Conservation (phyloP, 2,888 invertebrate genomes). For the Acronicta aceris region DNA sequence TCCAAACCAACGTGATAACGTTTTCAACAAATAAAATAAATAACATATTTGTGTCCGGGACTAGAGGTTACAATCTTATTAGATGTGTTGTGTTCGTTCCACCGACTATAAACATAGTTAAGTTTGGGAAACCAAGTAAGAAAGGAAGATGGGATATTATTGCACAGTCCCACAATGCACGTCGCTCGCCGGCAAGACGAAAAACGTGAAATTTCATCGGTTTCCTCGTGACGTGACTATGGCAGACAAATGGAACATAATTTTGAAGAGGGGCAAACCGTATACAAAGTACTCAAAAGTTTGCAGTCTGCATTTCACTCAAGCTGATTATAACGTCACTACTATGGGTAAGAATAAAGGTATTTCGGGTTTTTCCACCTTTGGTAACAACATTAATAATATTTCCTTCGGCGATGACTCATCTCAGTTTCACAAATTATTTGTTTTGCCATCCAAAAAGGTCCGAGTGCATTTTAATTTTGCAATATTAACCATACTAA, state of each 20-base stretch:
- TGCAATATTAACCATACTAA: conserved; percentile 56
- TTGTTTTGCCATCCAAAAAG: conserved; percentile 49
- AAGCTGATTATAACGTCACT: conserved; percentile 85
- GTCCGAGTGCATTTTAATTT: conserved; percentile 41
- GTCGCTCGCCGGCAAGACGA: conserved; percentile 87
- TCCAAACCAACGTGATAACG: conserved; percentile 83
- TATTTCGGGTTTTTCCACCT: conserved; percentile 81
- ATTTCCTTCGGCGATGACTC: conserved; percentile 70
- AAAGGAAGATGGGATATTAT: conserved; percentile 85
- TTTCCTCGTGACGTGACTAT: conserved; percentile 81
- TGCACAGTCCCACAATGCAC: conserved; percentile 88
- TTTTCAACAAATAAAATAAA: conserved; percentile 78
- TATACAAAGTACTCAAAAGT: conserved; percentile 88
- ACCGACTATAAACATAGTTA: conserved; percentile 52
- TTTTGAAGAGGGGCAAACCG: conserved; percentile 84
- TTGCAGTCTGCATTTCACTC: conserved; percentile 86
- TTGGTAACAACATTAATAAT: conserved; percentile 64
- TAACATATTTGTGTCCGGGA: conserved; percentile 57
- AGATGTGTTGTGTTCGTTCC: conserved; percentile 66
- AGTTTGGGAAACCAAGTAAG: conserved; percentile 49
- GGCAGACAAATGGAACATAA: conserved; percentile 84
- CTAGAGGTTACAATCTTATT: conserved; percentile 53
- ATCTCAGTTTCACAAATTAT: conserved; percentile 57
- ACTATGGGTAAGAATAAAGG: conserved; percentile 88
- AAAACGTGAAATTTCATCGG: conserved; percentile 87